Evolutionary conservation across 2,888 invertebrate species (phyloP), one percentile per base, ranked within the genome.

Genomic region (Coenonympha arcania): DNA sequence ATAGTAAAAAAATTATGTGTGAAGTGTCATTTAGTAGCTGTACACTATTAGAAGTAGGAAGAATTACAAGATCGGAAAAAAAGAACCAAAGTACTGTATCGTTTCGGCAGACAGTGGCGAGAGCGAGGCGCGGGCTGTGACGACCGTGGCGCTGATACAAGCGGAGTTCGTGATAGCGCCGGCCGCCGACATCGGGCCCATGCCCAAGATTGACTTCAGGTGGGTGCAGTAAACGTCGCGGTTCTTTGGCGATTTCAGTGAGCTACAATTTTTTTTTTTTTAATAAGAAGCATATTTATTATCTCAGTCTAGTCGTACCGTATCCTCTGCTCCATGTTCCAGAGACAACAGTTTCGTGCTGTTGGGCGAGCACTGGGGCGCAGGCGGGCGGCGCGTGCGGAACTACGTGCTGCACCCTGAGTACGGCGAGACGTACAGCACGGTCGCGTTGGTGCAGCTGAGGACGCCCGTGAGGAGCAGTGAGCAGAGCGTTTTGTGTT

Each of bases 381-480:
- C n/a, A n/a, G n/a, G n/a, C n/a, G n/a, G n/a, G n/a, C 64, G 69
- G 0, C 64, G 73, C 2, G 79, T 81, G 28, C 66, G 77, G 40
- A 79, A 66, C 60, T 81, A 79, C 52, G 67, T 80, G 0, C 34
- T 80, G 0, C 81, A 81, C 37, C 79, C 79, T 0, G 76, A 80
- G 54, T 80, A 79, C 52, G 73, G 62, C 0, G 68, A 76, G 46
- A 79, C 79, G 0, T 56, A 58, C 42, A 80, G 72, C 57, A 79
- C 81, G 0, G 9, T 81, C 0, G 79, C 82, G 0, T 48, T 81
- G 0, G 64, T 81, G 9, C 80, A 81, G 33, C 69, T 81, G 4
- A 60, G 55, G 15, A 70, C 73, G 2, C 60, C 65, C 0, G 63
- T 79, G 0, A 60, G 66, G 30, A 52, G 61, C 20, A 36, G 78